Evolutionary conservation across 2,888 invertebrate species (phyloP), one percentile per base, ranked within the genome.

Genomic region (Acrobasis suavella): DNA sequence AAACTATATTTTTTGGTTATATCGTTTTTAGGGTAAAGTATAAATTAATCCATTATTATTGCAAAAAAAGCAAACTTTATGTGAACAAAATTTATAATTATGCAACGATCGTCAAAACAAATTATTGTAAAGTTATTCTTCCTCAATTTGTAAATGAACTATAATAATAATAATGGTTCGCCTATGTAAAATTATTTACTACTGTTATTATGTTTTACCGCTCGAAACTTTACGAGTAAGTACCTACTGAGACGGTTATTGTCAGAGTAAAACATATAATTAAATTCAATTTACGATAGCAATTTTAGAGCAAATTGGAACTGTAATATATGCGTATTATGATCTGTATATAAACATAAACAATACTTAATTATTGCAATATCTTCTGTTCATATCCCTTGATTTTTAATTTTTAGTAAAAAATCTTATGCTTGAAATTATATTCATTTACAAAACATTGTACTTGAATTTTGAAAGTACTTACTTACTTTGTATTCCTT

Each of bases 191-290:
- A 42, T 42, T 46, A 17, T 56, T 56, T 56, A 56, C 42, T 42
- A 56, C 56, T 42, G 56, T 56, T 12, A 56, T 56, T 56, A 56
- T 56, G 39, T 56, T 51, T 56, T 42, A 56, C 16, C 42, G 42
- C 56, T 42, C 9, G 39, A 56, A 51, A 17, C 10, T 17, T 56
- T 16, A n/a, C n/a, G n/a, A n/a, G n/a, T n/a, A 14, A 56, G 15
- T 42, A 55, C 39, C 55, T 39, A 39, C 38, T 38, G 39, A 38
- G 42, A 42, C 17, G 42, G 17, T 56, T 32, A 42, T 42, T 42
- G 12, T 39, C 15, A n/a, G 56, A 17, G 56, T 56, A 42, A 56
- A 56, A 56, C 15, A 39, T 56, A 42, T 42, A 42, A 56, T 56
- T 56, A 56, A 42, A 42, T 56, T 56, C 17, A 56, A 56, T 56